Percentiles rank a stretch among this genome's conserved stretches.
Evolutionary conservation across 2,113 vertebrate species (phyloP).

Genomic region (Sinocyclocheilus maitianheensis): DNA sequence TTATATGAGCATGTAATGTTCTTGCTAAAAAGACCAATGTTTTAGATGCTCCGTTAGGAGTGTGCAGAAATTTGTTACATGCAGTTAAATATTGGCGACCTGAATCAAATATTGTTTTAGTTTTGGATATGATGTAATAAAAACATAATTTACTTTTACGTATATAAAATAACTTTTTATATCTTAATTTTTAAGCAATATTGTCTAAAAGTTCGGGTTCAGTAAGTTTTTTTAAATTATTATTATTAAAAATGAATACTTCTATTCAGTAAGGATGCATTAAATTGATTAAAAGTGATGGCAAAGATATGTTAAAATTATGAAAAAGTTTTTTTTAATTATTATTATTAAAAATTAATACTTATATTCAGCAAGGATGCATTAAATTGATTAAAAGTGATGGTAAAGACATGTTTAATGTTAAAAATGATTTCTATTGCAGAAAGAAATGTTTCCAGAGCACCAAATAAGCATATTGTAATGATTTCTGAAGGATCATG

Average conservation of each 20-base stretch:
- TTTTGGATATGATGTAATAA: background rate
- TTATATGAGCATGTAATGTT: background rate
- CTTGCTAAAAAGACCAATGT: too few relatives aligned
- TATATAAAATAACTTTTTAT: background rate
- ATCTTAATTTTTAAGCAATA: background rate
- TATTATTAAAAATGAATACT: background rate
- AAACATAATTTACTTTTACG: background rate
- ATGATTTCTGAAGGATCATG: background rate
- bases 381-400: too few relatives aligned
- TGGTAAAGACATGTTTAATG: too few relatives aligned
- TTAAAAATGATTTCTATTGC: too few relatives aligned
- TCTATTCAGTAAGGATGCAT: background rate
- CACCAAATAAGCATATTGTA: background rate
- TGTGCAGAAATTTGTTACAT: too few relatives aligned
- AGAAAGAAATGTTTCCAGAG: too few relatives aligned
- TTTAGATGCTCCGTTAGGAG: background rate
- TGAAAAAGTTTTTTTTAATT: too few relatives aligned
- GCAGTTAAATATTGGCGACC: background rate
- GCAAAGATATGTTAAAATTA: too few relatives aligned
- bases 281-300: too few relatives aligned
- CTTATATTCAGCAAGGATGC: background rate
- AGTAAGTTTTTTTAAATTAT: too few relatives aligned
- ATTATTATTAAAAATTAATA: background rate
- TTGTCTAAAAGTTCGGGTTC: background rate
- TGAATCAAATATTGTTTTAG: background rate